These are phyloP conservation scores for Chaenogobius annularis DNA, from an alignment of 2,113 vertebrate genomes.

Conservation along the genomic window DNA sequence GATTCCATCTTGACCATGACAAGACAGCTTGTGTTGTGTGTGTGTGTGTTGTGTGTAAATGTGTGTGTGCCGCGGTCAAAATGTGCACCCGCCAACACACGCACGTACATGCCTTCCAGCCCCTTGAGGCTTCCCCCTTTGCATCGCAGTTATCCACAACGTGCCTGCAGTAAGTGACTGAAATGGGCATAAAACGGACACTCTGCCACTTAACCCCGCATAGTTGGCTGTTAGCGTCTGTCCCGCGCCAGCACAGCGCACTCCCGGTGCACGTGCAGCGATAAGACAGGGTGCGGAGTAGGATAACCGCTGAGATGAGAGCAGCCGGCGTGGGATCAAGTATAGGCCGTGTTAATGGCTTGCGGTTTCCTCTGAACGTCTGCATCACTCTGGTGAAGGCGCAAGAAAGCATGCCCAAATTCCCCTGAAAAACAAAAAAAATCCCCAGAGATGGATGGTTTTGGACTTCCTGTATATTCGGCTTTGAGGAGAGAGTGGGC, in stretches of 20 bases:
- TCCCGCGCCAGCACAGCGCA: not conserved
- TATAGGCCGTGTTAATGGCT: conserved; percentile 43
- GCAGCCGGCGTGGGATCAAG: conserved; percentile 31
- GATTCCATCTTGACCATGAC: conserved; percentile 59
- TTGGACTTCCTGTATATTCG: conserved; percentile 62
- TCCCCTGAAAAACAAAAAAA: conserved; percentile 29
- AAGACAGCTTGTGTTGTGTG: conserved; percentile 14
- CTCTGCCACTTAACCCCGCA: conserved; percentile 50
- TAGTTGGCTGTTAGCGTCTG: conserved; percentile 21
- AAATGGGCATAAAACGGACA: conserved; percentile 46
- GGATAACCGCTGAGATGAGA: conserved; percentile 33
- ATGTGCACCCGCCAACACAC: conserved; percentile 30
- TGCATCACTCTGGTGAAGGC: conserved; percentile 4
- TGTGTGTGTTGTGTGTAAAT: conserved; percentile 11
- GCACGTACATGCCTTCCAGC: conserved; percentile 10
- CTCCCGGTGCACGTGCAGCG: not conserved
- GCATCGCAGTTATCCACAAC: conserved; percentile 20
- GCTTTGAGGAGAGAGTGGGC: conserved; percentile 29
- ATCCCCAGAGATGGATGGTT: conserved; percentile 37
- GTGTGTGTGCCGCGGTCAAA: not conserved
- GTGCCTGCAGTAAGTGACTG: conserved; percentile 20
- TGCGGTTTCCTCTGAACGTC: conserved; percentile 5
- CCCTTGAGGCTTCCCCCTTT: conserved; percentile 13
- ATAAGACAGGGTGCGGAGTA: conserved; percentile 17
- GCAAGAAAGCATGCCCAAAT: conserved; percentile 27